A percentile compares a stretch with the other conserved stretches of the same genome.
Evolutionary conservation across 2,888 invertebrate species (phyloP).

Genomic region (Acanthacorydalis orientalis): DNA sequence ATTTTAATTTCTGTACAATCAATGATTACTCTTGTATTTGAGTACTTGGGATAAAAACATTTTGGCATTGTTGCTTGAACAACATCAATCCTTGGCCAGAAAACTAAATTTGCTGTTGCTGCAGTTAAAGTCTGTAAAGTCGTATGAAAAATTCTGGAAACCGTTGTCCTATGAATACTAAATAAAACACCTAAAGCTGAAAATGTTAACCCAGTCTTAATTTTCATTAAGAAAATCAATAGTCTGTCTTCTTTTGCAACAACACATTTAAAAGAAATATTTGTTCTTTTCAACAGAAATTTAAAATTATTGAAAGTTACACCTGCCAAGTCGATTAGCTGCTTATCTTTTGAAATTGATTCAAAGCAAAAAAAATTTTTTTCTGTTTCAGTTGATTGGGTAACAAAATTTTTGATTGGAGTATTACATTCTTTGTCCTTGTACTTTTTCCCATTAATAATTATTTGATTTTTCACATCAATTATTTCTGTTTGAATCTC

Average conservation of each 20-base stretch:
- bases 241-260: slow-evolving; percentile 7
- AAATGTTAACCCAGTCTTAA: slow-evolving; percentile 10
- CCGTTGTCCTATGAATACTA: slow-evolving; percentile 10
- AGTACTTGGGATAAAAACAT: slow-evolving; percentile 4
- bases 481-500: slow-evolving; percentile 9
- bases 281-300: slow-evolving; percentile 9
- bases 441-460: slow-evolving; percentile 3
- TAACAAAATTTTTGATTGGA: slow-evolving; percentile 1
- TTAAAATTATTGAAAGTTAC: slow-evolving; percentile 9
- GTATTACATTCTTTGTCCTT: slow-evolving; percentile 7
- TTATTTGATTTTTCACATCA: background rate
- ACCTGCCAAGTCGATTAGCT: slow-evolving; percentile 10
- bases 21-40: slow-evolving; percentile 7
- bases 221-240: slow-evolving; percentile 11
- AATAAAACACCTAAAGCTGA: slow-evolving; percentile 9
- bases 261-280: slow-evolving; percentile 1
- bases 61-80: slow-evolving; percentile 6
- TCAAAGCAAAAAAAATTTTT: slow-evolving; percentile 8
- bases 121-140: slow-evolving; percentile 6
- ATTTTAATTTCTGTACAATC: slow-evolving; percentile 8
- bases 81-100: slow-evolving; percentile 1
- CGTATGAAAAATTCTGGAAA: slow-evolving; percentile 10
- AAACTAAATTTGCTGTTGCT: slow-evolving; percentile 9
- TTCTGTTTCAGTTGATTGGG: slow-evolving; percentile 3
- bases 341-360: slow-evolving; percentile 10